Conservation (phyloP, 2,888 invertebrate genomes). For the Drosophila emarginata region DNA sequence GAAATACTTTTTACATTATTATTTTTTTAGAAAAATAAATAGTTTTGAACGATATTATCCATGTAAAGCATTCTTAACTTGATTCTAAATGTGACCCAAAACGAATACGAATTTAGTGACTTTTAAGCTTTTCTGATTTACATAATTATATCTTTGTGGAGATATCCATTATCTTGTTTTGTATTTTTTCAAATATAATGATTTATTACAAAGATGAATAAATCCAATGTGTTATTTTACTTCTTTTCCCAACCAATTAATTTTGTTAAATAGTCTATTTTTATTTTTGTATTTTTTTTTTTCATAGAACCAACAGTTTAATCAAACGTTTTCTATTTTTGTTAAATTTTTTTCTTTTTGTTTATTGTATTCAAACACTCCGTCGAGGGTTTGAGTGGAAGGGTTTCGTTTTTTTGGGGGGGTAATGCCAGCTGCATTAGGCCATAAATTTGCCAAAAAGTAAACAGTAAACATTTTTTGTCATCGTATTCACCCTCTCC, state of each 20-base stretch:
- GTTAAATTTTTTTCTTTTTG: conserved; percentile 16
- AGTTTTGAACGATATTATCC: too few relatives aligned
- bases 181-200: background rate
- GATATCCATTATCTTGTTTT: too few relatives aligned
- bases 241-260: background rate
- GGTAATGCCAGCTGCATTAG: conserved; percentile 59
- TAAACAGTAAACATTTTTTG: conserved; percentile 72
- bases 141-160: too few relatives aligned
- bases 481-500: conserved; percentile 25
- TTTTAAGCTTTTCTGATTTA: too few relatives aligned
- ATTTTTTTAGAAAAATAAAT: too few relatives aligned
- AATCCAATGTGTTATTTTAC: background rate
- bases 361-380: background rate
- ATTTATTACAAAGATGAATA: background rate
- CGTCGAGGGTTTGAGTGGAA: background rate
- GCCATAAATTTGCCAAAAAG: conserved; percentile 69
- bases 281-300: background rate
- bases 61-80: too few relatives aligned
- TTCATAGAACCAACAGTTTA: conserved; percentile 17
- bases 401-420: background rate
- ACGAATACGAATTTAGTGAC: too few relatives aligned
- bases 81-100: too few relatives aligned
- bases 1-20: too few relatives aligned
- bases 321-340: background rate
- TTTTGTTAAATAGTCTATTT: background rate